Conservation (phyloP, 2,797 vertebrate species). For the Sciaenops ocellatus region DNA sequence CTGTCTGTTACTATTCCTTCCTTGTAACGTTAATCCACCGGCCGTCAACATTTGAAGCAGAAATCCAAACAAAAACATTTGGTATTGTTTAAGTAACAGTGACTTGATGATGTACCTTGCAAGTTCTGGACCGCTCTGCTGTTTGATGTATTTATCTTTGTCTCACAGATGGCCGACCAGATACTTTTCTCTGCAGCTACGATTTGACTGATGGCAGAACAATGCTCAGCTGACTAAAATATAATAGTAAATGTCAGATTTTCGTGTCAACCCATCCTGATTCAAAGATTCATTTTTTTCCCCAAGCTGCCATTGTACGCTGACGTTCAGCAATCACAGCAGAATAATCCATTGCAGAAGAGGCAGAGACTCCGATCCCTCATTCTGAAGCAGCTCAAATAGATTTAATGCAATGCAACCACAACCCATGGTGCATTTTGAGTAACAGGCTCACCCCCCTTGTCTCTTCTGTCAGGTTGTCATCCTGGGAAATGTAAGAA, state of each 20-base stretch:
- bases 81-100: conserved; percentile 17
- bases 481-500: conserved; percentile 44
- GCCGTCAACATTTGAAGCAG: not conserved
- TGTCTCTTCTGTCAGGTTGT: conserved; percentile 30
- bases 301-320: conserved; percentile 48
- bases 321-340: conserved; percentile 44
- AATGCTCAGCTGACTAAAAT: conserved; percentile 38
- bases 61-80: conserved; percentile 19
- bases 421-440: conserved; percentile 22
- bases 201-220: conserved; percentile 26
- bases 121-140: conserved; percentile 10
- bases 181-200: conserved; percentile 20
- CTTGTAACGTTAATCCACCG: not conserved
- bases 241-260: conserved; percentile 38
- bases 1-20: conserved; percentile 10
- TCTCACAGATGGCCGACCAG: conserved; percentile 30
- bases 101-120: not conserved
- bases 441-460: conserved; percentile 39
- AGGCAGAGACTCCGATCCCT: conserved; percentile 33
- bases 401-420: conserved; percentile 48
- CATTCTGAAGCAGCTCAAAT: conserved; percentile 35
- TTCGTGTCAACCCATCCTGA: conserved; percentile 29
- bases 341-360: conserved; percentile 43
- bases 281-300: conserved; percentile 6
- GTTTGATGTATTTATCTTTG: conserved; percentile 26